Evolutionary conservation across 2,113 vertebrate genomes (phyloP).

Genomic region (Cyprinodon brontotheroides): DNA sequence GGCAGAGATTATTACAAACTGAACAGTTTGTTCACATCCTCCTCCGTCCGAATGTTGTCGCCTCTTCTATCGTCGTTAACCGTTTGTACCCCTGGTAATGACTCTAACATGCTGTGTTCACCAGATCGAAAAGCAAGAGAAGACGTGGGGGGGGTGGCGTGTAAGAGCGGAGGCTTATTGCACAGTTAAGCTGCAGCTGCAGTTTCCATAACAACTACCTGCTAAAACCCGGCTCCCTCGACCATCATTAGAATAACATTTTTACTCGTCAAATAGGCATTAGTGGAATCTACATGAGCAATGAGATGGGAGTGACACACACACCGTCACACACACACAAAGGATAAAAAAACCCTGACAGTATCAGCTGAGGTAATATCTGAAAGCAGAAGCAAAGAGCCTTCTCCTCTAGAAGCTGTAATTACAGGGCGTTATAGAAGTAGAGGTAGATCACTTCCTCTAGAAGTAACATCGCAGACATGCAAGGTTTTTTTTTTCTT

Average conservation of each 20-base stretch:
- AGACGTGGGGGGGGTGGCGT: constrained; percentile 30
- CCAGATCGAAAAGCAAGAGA: constrained; percentile 58
- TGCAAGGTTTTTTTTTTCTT: background rate
- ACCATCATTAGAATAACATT: constrained; percentile 74
- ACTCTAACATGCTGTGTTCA: constrained; percentile 65
- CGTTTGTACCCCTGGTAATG: constrained; percentile 65
- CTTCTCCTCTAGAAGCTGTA: constrained; percentile 22
- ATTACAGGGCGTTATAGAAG: constrained; percentile 32
- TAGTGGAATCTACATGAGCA: constrained; percentile 67
- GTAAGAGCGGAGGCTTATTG: constrained; percentile 55
- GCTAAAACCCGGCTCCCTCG: constrained; percentile 67
- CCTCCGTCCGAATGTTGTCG: constrained; percentile 36
- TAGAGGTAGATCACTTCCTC: constrained; percentile 6
- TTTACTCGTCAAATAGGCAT: constrained; percentile 72
- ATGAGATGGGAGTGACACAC: constrained; percentile 50
- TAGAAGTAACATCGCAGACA: constrained; percentile 8
- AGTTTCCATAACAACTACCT: constrained; percentile 83
- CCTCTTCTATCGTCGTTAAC: constrained; percentile 63
- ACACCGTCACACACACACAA: background rate
- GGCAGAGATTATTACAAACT: constrained; percentile 5
- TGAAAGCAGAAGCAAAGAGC: constrained; percentile 23
- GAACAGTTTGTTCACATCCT: constrained; percentile 32
- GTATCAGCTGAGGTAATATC: constrained; percentile 37
- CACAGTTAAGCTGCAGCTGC: constrained; percentile 71
- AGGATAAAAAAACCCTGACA: constrained; percentile 11